Evolutionary conservation across 2,888 invertebrate genomes (phyloP).

Genomic region (Ormyrus nitidulus): DNA sequence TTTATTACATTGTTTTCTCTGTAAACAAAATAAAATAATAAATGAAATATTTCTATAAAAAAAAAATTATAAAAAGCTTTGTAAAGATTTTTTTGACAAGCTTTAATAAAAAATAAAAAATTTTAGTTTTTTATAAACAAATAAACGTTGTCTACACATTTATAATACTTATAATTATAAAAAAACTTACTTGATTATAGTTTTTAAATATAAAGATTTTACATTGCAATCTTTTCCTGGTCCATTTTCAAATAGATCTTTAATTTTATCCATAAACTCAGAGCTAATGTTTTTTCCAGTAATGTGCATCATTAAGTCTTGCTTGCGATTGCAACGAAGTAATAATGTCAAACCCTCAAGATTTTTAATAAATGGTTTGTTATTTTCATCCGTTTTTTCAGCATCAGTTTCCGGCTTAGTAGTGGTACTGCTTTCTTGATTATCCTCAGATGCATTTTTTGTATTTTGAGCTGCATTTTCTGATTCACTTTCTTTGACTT

Average conservation of each 20-base stretch:
- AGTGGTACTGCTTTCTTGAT: slow-evolving; percentile 42
- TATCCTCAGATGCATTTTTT: slow-evolving; percentile 44
- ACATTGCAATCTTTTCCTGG: slow-evolving; percentile 72
- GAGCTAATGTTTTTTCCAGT: slow-evolving; percentile 70
- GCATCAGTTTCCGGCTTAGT: slow-evolving; percentile 51
- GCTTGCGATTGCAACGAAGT: slow-evolving; percentile 70
- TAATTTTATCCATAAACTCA: slow-evolving; percentile 69
- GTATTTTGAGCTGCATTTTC: slow-evolving; percentile 43
- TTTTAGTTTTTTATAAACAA: slow-evolving; percentile 2
- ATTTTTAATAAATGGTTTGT: slow-evolving; percentile 54
- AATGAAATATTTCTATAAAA: slow-evolving; percentile 8
- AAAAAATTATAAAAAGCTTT: slow-evolving; percentile 19
- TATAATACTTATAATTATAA: neutral
- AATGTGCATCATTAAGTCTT: slow-evolving; percentile 72
- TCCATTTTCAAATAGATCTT: slow-evolving; percentile 68
- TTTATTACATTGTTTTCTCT: slow-evolving; percentile 64
- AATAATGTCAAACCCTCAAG: slow-evolving; percentile 70
- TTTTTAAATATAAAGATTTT: slow-evolving; percentile 73
- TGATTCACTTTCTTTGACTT: slow-evolving; percentile 35
- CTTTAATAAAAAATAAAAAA: slow-evolving; percentile 3
- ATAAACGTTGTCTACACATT: neutral
- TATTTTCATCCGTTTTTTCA: slow-evolving; percentile 51
- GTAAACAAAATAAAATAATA: no score
- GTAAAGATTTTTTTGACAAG: no score
- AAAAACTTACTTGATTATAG: slow-evolving; percentile 68